Base-by-base conservation (phyloP, 1,140 invertebrate species). In the Chironomus tepperi region DNA sequence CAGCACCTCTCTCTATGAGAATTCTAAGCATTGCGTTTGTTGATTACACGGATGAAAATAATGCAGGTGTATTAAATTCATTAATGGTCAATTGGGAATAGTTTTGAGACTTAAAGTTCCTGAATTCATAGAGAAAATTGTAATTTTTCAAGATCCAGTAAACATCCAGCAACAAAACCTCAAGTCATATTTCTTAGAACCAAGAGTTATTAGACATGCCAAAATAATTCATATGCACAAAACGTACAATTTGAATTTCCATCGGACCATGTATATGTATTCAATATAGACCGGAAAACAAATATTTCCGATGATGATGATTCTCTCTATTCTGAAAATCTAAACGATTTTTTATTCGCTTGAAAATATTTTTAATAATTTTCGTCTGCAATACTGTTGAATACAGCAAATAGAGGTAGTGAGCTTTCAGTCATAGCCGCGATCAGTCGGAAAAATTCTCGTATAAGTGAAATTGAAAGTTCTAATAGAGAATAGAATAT, bases 361-460 rank as follows among this genome's bases (percentile, higher is more conserved):
- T 57, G 47, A 57, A 57, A 57, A 57, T 57, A 57, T 57, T 57
- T n/a, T 57, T 57, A 57, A 57, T 57, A 57, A 57, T 57, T 57
- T 57, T 57, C 47, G 47, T 57, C 47, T 57, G 47, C 47, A 57
- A 15, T 57, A 3, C n/a, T n/a, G 47, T 12, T 57, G 15, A n/a
- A 12, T 57, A 57, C n/a, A 34, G 24, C 24, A 34, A 34, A 34
- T 34, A 34, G 24, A 34, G 24, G 47, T 57, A 57, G 47, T 57
- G 47, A 57, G 47, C 12, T 57, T 57, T 57, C n/a, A 57, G 47
- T 57, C 5, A 57, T n/a, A 12, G 47, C n/a, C n/a, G 47, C 47
- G 47, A 57, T n/a, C 47, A 57, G 12, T 57, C 47, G 12, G 12
- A n/a, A 57, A 57, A 12, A 57, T n/a, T 57, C 47, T 57, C 47